phyloP scores from a whole-genome alignment of 2,888 invertebrate genomes.

The Oxytorus armatus region DNA sequence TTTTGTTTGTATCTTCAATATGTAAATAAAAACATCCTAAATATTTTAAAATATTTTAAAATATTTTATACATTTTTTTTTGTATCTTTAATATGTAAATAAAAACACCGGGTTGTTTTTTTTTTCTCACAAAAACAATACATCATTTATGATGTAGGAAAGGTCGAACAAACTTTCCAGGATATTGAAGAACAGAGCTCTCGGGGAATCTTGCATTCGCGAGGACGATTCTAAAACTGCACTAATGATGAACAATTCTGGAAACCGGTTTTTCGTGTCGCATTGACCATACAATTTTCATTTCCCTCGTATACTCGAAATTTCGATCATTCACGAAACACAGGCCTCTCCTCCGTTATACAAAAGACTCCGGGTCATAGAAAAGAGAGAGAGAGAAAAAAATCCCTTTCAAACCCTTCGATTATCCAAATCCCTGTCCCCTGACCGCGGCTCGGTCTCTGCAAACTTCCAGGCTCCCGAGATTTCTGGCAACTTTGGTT shows the following conservation, averaged over 20 bases:
- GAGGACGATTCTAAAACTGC: too few relatives aligned
- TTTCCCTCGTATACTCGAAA: neutral
- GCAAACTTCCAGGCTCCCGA: slow-evolving; percentile 1
- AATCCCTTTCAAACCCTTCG: slow-evolving; percentile 40
- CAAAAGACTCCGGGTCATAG: slow-evolving; percentile 29
- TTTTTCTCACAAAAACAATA: too few relatives aligned
- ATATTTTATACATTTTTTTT: too few relatives aligned
- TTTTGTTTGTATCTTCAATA: too few relatives aligned
- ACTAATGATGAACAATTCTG: slow-evolving; percentile 6
- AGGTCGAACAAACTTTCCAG: too few relatives aligned
- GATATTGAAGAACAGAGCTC: too few relatives aligned
- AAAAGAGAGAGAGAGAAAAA: neutral
- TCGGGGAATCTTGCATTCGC: too few relatives aligned
- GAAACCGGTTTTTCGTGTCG: neutral
- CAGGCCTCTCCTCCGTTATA: neutral
- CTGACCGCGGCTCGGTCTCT: slow-evolving; percentile 36
- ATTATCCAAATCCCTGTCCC: slow-evolving; percentile 39
- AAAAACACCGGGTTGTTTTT: too few relatives aligned
- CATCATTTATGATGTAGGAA: too few relatives aligned
- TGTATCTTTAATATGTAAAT: too few relatives aligned
- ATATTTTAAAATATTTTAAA: too few relatives aligned
- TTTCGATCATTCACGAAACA: slow-evolving; percentile 34
- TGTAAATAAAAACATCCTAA: too few relatives aligned
- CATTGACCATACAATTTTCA: neutral
- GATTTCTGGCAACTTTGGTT: slow-evolving; percentile 35